Evolutionary conservation across 2,113 vertebrate genomes (phyloP).

Genomic region (Tragelaphus imberbis): DNA sequence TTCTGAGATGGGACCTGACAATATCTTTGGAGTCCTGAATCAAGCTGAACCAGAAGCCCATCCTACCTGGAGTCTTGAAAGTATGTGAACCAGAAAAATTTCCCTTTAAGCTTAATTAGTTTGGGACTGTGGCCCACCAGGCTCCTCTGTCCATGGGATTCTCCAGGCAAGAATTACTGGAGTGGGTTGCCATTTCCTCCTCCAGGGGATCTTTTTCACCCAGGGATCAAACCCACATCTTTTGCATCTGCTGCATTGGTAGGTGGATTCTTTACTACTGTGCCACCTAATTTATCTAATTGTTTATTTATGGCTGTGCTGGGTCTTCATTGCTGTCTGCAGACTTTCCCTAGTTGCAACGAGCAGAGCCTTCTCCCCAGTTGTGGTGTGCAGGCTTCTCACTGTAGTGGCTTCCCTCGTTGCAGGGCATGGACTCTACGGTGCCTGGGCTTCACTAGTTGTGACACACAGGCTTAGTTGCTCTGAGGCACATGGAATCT

Average conservation of each 20-base stretch:
- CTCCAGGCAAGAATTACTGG: neutral
- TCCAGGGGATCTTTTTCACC: neutral
- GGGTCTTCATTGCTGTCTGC: neutral
- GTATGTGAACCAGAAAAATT: neutral
- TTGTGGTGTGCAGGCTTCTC: neutral
- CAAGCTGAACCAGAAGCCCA: neutral
- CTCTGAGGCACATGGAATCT: neutral
- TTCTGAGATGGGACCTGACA: neutral
- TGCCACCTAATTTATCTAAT: neutral
- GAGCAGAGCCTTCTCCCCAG: neutral
- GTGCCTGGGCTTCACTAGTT: neutral
- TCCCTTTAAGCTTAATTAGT: neutral
- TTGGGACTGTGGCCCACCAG: neutral
- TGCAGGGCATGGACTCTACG: neutral
- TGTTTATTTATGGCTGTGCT: neutral
- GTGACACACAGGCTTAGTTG: neutral
- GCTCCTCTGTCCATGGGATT: neutral
- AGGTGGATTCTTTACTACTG: neutral
- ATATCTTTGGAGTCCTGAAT: neutral
- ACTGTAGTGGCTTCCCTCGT: neutral
- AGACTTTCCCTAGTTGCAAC: neutral
- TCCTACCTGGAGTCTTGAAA: neutral
- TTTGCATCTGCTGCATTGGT: neutral
- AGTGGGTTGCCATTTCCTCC: neutral
- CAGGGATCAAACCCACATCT: neutral